phyloP scores from a whole-genome alignment of 2,113 vertebrate species.

The Arenaria interpres region DNA sequence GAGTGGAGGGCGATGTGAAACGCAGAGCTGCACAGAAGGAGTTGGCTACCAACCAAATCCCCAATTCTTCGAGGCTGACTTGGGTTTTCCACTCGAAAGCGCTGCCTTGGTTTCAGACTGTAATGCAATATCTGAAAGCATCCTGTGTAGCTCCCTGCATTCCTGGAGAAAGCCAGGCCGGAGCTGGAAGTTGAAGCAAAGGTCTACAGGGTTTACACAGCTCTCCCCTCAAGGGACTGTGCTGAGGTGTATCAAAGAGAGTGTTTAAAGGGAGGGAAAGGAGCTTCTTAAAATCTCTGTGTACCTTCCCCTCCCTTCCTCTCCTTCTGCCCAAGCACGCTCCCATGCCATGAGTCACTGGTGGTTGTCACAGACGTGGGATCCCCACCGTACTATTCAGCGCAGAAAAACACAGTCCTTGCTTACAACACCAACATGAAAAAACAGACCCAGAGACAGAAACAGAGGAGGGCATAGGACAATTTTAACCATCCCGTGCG shows the following conservation, averaged over 20 bases:
- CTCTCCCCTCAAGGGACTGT: neutral
- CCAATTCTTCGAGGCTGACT: slow-evolving; percentile 51
- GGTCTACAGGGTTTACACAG: neutral
- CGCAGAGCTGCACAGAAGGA: slow-evolving; percentile 27
- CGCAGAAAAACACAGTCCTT: neutral
- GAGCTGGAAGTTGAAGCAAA: neutral
- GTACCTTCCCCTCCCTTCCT: slow-evolving; percentile 44
- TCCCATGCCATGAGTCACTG: neutral
- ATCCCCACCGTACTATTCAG: neutral
- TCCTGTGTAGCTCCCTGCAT: neutral
- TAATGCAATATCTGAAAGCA: slow-evolving; percentile 45
- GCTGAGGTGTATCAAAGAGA: slow-evolving; percentile 38
- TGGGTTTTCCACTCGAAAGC: slow-evolving; percentile 49
- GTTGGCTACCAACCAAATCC: slow-evolving; percentile 30
- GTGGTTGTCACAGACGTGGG: slow-evolving; percentile 1
- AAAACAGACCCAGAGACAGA: neutral
- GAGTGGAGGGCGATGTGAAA: neutral
- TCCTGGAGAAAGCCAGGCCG: slow-evolving; percentile 7
- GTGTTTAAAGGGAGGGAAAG: neutral
- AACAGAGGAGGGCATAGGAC: neutral
- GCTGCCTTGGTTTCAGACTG: slow-evolving; percentile 4
- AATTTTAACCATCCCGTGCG: neutral
- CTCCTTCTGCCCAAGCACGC: neutral
- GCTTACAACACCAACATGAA: neutral
- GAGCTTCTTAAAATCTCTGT: slow-evolving; percentile 9